Base-by-base conservation (phyloP, 1,140 invertebrate genomes). In the Radopholus similis region DNA sequence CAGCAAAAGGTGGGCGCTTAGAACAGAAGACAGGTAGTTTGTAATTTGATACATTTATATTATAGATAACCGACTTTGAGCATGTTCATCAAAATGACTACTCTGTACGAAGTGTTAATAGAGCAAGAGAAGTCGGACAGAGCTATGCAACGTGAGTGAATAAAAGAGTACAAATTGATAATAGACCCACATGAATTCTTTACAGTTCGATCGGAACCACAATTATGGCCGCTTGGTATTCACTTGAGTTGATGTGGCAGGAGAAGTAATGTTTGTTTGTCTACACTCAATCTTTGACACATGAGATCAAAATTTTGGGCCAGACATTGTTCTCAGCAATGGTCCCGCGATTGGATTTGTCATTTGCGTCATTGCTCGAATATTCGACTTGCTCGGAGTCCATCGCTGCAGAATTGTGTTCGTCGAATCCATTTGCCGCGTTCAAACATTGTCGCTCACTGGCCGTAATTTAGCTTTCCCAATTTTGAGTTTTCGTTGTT, bases 291-390 rank as follows among this genome's bases (percentile, higher is more conserved):
- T 15, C 21, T 11, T 30, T 26, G n/a, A 2, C 68, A 49, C n/a
- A 30, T 30, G 56, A 23, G 34, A 62, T 55, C 13, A 9, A 2
- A 30, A 47, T 71, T 78, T 51, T 54, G 77, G 73, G 8, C 69
- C 76, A n/a, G 69, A 80, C 64, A 21, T 79, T 64, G 85, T 94
- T 64, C 81, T 95, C 1, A 91, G 90, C 78, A 97, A 97, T 86
- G 95, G 95, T 0, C 95, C 94, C 57, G 94, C 93, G 28, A 95
- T 92, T 4, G 95, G 93, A 84, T 87, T 97, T 68, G 93, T 92
- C 34, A 83, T 93, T 40, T 92, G 91, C 84, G 67, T 90, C 11
- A 86, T 89, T 54, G 88, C 87, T 18, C 89, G 86, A 13, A 47
- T 77, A 15, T 70, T 83, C 44, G 77, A 89, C 85, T 81, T 88